Evolutionary conservation across 1,140 invertebrate genomes (phyloP).

Genomic region (Mactra quadrangularis): DNA sequence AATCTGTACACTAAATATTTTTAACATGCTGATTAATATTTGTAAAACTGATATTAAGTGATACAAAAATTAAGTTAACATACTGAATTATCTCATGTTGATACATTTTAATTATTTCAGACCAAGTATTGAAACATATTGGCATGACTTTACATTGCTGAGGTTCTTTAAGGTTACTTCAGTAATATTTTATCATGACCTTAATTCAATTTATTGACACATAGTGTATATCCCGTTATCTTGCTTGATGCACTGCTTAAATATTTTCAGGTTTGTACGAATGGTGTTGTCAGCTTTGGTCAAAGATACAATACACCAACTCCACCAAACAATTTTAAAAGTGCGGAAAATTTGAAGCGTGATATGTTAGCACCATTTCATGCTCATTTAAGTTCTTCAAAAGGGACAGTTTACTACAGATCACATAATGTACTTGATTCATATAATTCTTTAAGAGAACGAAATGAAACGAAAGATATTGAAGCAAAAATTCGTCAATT

Average conservation of each 20-base stretch:
- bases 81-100: too few relatives aligned
- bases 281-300: conserved; percentile 2
- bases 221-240: too few relatives aligned
- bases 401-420: not conserved
- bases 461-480: not conserved
- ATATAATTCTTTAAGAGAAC: not conserved
- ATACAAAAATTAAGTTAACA: too few relatives aligned
- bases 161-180: not conserved
- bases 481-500: not conserved
- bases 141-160: not conserved
- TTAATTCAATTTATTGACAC: not conserved
- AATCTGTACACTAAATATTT: too few relatives aligned
- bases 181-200: not conserved
- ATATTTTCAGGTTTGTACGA: not conserved
- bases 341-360: not conserved
- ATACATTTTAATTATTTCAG: too few relatives aligned
- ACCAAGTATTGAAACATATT: too few relatives aligned
- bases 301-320: not conserved
- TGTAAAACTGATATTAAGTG: too few relatives aligned
- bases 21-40: too few relatives aligned
- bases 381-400: not conserved
- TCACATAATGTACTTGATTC: not conserved
- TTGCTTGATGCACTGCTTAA: too few relatives aligned
- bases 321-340: not conserved
- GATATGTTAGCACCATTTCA: not conserved